Conservation (phyloP, 2,888 invertebrate species). For the Chaetoderma sp. region DNA sequence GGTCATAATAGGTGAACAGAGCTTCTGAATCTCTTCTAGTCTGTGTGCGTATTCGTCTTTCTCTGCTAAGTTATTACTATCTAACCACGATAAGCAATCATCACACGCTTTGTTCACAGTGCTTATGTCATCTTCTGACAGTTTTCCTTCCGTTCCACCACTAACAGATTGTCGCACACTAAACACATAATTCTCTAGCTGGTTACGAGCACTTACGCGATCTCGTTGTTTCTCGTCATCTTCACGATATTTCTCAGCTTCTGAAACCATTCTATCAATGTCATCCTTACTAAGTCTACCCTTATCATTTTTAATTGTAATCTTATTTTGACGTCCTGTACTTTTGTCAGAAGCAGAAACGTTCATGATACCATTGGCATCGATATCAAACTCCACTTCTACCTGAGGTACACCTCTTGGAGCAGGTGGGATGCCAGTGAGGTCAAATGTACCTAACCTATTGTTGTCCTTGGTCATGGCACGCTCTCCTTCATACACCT, state of each 20-base stretch:
- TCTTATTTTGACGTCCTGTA: constrained; percentile 83
- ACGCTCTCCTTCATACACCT: constrained; percentile 91
- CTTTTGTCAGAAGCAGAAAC: constrained; percentile 76
- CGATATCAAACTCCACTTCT: constrained; percentile 84
- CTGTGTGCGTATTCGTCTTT: constrained; percentile 82
- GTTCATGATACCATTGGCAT: constrained; percentile 84
- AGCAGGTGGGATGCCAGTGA: constrained; percentile 61
- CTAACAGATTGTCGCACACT: constrained; percentile 73
- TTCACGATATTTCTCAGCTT: constrained; percentile 60
- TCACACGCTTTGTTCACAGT: constrained; percentile 72
- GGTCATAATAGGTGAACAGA: constrained; percentile 84
- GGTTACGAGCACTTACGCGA: constrained; percentile 54
- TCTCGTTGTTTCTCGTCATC: constrained; percentile 63
- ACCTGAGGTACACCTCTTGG: constrained; percentile 62
- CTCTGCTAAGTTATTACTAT: constrained; percentile 82
- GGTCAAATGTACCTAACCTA: constrained; percentile 54
- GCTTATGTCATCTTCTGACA: constrained; percentile 79
- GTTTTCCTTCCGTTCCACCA: constrained; percentile 72
- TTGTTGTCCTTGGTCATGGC: constrained; percentile 97
- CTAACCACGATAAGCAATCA: constrained; percentile 83
- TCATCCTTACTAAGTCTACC: constrained; percentile 86
- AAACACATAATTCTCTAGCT: constrained; percentile 56
- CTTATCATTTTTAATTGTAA: constrained; percentile 89
- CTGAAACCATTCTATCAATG: constrained; percentile 78
- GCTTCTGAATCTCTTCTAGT: constrained; percentile 80